Base-by-base conservation (phyloP, 2,797 vertebrate species). In the Oreochromis grahami region DNA sequence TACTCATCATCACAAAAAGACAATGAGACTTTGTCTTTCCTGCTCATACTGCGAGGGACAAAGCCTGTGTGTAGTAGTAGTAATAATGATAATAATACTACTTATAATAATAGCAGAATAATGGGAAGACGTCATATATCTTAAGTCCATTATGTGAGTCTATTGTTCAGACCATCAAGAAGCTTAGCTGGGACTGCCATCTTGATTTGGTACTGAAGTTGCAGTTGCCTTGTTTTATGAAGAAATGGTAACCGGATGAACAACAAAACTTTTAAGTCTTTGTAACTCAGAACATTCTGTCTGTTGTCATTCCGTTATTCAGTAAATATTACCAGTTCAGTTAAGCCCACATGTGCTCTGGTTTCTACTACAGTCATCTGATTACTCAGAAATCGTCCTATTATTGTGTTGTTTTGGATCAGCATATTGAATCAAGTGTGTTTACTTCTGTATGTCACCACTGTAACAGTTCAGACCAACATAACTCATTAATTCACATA, bases 331-430 rank as follows among this genome's bases (percentile, higher is more conserved):
- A 85, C 63, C 51, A 76, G 78, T 84, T 86, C 89, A 78, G 77
- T 88, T 90, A 84, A 92, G 80, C 79, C 79, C 11, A 14, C 76
- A 19, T 5, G 5, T 86, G 70, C 91, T 89, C 79, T 86, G 79
- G 26, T 74, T 60, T 84, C 72, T 76, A 53, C 21, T 86, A 17
- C 58, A 58, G 2, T 56, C 81, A 26, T 70, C 38, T 6, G 21
- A 15, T 24, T 14, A 43, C 15, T 48, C 68, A 70, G 82, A 76
- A 80, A 65, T 81, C 32, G 77, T 36, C 36, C 45, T 52, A 10
- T 88, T 90, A 80, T 80, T 89, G 79, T 85, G 63, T 90, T 90
- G 26, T 79, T 36, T 43, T 76, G 74, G 60, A 45, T 32, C 26
- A 32, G 4, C 17, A 32, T 34, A 24, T 70, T 21, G 15, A 15